Evolutionary conservation across 2,888 invertebrate genomes (phyloP).

Genomic region (Halocaridina rubra): DNA sequence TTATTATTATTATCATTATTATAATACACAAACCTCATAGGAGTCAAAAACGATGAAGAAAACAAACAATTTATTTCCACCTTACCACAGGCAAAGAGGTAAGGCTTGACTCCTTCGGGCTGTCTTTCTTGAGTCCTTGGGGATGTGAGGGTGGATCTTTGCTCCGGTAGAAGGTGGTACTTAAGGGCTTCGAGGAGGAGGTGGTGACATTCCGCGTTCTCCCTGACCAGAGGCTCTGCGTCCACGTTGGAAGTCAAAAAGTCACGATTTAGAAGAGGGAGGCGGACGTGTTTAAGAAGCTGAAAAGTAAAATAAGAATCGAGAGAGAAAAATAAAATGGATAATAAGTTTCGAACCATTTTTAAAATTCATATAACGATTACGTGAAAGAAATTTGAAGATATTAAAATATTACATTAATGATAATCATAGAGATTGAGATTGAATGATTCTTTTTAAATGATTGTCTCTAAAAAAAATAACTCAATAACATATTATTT

Average conservation of each 20-base stretch:
- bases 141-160: constrained; percentile 75
- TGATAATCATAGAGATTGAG: too few species aligned
- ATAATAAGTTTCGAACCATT: too few species aligned
- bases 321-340: too few species aligned
- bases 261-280: constrained; percentile 69
- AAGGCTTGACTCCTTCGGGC: constrained; percentile 77
- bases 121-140: constrained; percentile 76
- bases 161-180: constrained; percentile 78
- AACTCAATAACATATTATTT: too few species aligned
- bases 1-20: too few species aligned
- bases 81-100: constrained; percentile 75
- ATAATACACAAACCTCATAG: too few species aligned
- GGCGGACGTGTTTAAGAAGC: constrained; percentile 58
- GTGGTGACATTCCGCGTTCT: constrained; percentile 76
- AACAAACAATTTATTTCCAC: background rate
- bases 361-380: too few species aligned
- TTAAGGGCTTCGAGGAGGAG: constrained; percentile 77
- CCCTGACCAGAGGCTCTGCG: constrained; percentile 76
- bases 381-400: too few species aligned
- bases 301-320: constrained; percentile 19
- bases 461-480: too few species aligned
- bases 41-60: background rate
- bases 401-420: too few species aligned
- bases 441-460: too few species aligned
- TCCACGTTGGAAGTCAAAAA: constrained; percentile 78